Percentiles rank a stretch among this genome's conserved stretches.
These are phyloP conservation scores for Nasonia longicornis DNA, from an alignment of 1,140 invertebrate genomes.

Conservation along the genomic window DNA sequence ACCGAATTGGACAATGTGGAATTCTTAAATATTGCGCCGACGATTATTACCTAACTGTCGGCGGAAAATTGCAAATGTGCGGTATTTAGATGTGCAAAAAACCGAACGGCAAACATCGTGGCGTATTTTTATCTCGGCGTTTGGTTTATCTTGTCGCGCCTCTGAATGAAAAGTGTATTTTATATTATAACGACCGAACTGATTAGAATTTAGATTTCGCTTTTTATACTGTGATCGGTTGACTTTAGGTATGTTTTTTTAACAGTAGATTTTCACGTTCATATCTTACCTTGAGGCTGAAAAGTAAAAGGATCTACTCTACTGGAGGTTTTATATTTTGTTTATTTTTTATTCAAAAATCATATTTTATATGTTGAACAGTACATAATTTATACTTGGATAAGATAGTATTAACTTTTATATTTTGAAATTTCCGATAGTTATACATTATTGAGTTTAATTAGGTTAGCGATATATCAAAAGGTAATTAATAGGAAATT, in stretches of 20 bases:
- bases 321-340: not conserved
- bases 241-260: not conserved
- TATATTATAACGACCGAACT: no score
- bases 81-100: slow-evolving; percentile 15
- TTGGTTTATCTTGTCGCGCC: no score
- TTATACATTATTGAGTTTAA: not conserved
- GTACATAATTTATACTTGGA: not conserved
- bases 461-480: not conserved
- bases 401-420: not conserved
- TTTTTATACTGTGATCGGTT: no score
- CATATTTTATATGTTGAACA: not conserved
- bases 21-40: not conserved
- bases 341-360: not conserved
- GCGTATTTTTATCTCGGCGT: no score
- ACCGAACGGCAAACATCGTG: not conserved
- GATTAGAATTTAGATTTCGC: no score
- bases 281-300: not conserved
- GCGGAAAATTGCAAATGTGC: not conserved
- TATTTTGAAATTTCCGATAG: no score
- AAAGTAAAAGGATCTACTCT: not conserved
- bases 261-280: not conserved
- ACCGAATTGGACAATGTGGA: not conserved
- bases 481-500: no score
- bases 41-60: not conserved
- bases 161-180: no score